Evolutionary conservation across 2,888 invertebrate genomes (phyloP), one percentile per base, ranked within the genome.

Genomic region (Lepidochrysops patricia): DNA sequence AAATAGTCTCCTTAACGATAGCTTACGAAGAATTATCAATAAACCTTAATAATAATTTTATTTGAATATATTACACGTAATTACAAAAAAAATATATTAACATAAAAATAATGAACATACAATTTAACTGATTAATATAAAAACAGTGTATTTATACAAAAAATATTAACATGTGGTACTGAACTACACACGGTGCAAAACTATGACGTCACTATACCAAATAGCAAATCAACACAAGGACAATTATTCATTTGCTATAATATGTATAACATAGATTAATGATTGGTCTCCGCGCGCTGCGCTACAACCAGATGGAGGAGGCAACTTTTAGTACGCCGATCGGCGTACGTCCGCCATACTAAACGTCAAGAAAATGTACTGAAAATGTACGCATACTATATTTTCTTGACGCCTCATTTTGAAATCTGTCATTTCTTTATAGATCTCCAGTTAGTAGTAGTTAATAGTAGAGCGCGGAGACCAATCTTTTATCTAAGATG

Each of bases 1-100:
- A 54, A 54, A 54, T 54, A 54, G 12, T 52, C 52, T 52, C 27
- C 52, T 52, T 52, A 52, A 52, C 50, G 50, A 52, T 52, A 52
- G 6, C 13, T 26, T 52, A 26, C 15, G 9, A 43, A 43, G 19
- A 15, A 13, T 27, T 52, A 52, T 13, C 13, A 52, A 52, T 13
- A 52, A 27, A 27, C 19, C 32, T 54, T 54, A 54, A 32, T 32
- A 15, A 19, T 54, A 19, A 29, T 54, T 54, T 29, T 19, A 54
- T 54, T 54, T 54, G 5, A 54, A 32, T 54, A 32, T 54, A 54
- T 54, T 54, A 54, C 54, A 54, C n/a, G 29, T 54, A 32, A 29
- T 32, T 29, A 15, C 54, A 29, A 29, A 54, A 13, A 32, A 19
- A 29, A 4, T 19, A 12, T 19, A 7, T 43, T 43, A 9, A 19